These are phyloP conservation scores for Alexandromys fortis DNA, from an alignment of 2,113 vertebrate genomes.

Conservation along the genomic window DNA sequence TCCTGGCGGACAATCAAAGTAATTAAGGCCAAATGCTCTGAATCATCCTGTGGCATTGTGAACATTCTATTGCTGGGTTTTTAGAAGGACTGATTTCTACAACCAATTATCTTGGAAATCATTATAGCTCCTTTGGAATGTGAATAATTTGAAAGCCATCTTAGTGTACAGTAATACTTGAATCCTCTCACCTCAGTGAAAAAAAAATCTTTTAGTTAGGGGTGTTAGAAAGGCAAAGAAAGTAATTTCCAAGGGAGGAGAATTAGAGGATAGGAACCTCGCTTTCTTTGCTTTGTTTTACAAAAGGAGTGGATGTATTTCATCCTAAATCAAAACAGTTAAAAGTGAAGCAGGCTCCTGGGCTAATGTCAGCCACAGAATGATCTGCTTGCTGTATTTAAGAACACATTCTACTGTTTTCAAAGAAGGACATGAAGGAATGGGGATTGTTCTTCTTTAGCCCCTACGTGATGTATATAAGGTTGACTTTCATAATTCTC, in stretches of 20 bases:
- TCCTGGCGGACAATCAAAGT: slow-evolving; percentile 83
- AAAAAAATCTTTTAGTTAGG: slow-evolving; percentile 45
- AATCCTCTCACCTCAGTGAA: neutral
- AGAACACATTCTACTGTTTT: neutral
- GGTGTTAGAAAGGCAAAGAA: neutral
- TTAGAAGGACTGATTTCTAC: slow-evolving; percentile 80
- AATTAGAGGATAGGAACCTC: neutral
- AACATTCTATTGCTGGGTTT: slow-evolving; percentile 78
- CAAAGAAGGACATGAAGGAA: neutral
- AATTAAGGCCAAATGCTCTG: slow-evolving; percentile 82
- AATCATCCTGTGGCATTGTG: slow-evolving; percentile 79
- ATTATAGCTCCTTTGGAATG: slow-evolving; percentile 77
- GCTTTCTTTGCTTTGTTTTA: slow-evolving; percentile 8
- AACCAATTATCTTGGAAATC: slow-evolving; percentile 80
- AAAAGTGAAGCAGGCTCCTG: slow-evolving; percentile 29
- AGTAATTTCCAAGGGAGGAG: slow-evolving; percentile 21
- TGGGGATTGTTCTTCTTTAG: neutral
- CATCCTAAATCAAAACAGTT: slow-evolving; percentile 46
- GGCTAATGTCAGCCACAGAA: neutral
- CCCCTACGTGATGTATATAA: neutral
- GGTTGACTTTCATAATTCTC: neutral
- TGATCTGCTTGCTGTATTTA: slow-evolving; percentile 45
- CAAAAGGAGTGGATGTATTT: slow-evolving; percentile 8
- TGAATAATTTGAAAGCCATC: slow-evolving; percentile 72
- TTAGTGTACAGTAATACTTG: neutral